A percentile compares a stretch with the other conserved stretches of the same genome.
Evolutionary conservation across 1,140 invertebrate genomes (phyloP).

Genomic region (Trachymyrmex septentrionalis): DNA sequence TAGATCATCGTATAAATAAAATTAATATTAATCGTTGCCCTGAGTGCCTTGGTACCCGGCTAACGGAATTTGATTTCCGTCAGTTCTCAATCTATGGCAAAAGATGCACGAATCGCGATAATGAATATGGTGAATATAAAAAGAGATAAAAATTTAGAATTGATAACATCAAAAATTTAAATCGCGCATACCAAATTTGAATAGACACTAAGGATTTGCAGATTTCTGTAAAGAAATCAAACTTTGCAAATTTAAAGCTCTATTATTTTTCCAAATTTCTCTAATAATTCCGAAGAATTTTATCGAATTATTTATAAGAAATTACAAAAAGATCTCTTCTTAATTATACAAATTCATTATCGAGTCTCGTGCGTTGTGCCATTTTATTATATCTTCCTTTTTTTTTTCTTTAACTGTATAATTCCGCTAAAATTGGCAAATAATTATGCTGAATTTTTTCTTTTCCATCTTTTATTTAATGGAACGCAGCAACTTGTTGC

Average conservation of each 20-base stretch:
- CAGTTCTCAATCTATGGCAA: constrained; percentile 31
- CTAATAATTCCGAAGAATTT: neutral
- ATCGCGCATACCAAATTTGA: neutral
- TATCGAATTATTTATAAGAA: constrained; percentile 17
- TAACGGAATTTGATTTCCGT: constrained; percentile 73
- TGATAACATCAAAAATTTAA: neutral
- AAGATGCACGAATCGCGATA: constrained; percentile 49
- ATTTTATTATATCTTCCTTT: constrained; percentile 6
- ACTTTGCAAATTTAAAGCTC: neutral
- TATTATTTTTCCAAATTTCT: neutral
- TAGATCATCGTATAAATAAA: constrained; percentile 79
- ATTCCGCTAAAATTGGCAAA: constrained; percentile 47
- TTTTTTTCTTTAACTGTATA: neutral
- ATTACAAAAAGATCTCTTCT: constrained; percentile 9
- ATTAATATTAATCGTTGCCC: constrained; percentile 80
- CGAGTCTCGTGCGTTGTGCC: constrained; percentile 13
- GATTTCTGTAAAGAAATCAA: constrained; percentile 7
- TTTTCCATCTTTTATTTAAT: constrained; percentile 46
- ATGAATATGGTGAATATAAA: neutral
- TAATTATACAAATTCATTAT: constrained; percentile 34
- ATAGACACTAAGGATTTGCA: neutral
- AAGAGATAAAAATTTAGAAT: constrained; percentile 12
- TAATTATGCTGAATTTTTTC: constrained; percentile 35
- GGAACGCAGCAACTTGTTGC: constrained; percentile 41
- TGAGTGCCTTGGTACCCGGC: constrained; percentile 80